Conservation (phyloP, 2,888 invertebrate genomes). For the Limnephilus auricula region DNA sequence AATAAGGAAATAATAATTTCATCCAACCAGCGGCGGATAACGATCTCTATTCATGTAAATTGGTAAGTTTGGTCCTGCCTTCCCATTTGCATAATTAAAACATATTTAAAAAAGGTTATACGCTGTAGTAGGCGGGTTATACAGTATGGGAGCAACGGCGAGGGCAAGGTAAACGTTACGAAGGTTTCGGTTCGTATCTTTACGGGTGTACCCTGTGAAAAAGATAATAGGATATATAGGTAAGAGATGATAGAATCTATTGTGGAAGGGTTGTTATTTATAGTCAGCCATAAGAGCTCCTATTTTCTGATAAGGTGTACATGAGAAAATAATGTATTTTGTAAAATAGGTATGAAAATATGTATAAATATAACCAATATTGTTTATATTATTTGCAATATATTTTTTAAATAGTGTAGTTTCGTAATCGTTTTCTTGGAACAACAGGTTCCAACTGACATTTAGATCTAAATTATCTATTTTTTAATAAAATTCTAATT, state of each 20-base stretch:
- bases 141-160: not conserved
- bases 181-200: not conserved
- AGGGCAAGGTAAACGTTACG: not conserved
- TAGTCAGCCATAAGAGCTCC: not conserved
- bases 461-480: too few relatives aligned
- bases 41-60: slow-evolving; percentile 64
- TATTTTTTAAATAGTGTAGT: too few relatives aligned
- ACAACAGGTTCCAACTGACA: too few relatives aligned
- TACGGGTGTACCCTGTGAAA: not conserved
- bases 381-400: too few relatives aligned
- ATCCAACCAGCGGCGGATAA: slow-evolving; percentile 54
- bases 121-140: slow-evolving; percentile 39
- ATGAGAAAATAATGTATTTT: too few relatives aligned
- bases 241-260: not conserved
- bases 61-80: slow-evolving; percentile 58
- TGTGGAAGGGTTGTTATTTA: not conserved
- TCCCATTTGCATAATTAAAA: slow-evolving; percentile 64
- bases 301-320: too few relatives aligned
- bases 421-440: too few relatives aligned
- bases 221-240: not conserved
- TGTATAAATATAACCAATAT: too few relatives aligned
- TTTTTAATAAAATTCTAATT: too few relatives aligned
- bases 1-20: slow-evolving; percentile 63
- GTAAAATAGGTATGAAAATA: too few relatives aligned
- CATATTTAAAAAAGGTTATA: slow-evolving; percentile 50